Percentiles rank a stretch among this genome's conserved stretches.
These are phyloP conservation scores for Phrynocephalus vlangalii DNA, from an alignment of 2,797 vertebrate genomes.

Conservation along the genomic window DNA sequence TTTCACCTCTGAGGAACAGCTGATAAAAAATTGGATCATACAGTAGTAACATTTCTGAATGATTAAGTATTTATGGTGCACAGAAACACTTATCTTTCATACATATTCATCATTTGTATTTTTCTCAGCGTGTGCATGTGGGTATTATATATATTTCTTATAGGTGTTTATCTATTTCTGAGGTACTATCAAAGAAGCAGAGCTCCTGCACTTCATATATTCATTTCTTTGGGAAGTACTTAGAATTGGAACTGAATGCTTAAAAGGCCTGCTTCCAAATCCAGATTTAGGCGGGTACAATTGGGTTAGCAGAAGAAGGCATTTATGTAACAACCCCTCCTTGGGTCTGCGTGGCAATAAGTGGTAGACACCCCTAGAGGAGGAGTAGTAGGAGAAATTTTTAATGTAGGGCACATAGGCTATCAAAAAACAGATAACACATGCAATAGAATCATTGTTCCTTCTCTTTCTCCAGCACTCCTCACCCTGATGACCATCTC, in stretches of 20 bases:
- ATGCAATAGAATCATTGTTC: no score
- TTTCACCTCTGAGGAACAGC: neutral
- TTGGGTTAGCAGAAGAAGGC: neutral
- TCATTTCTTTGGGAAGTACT: neutral
- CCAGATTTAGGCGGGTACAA: neutral
- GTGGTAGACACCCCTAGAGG: no score
- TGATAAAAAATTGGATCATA: neutral
- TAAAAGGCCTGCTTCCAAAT: neutral
- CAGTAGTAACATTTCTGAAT: neutral
- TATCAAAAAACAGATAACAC: no score
- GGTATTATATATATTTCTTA: neutral
- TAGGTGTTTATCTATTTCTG: neutral
- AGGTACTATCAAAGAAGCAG: neutral
- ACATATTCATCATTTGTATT: neutral
- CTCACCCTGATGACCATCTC: no score
- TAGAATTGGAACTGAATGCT: neutral
- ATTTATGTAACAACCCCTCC: neutral
- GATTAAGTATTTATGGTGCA: neutral
- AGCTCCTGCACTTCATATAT: neutral
- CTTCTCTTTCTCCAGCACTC: no score
- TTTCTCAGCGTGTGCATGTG: neutral
- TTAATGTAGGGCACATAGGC: no score
- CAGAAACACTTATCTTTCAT: constrained; percentile 17
- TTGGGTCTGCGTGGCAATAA: no score
- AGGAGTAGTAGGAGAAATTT: no score